Conservation (phyloP, 2,888 invertebrate genomes). For the Teleiodes luculella region DNA sequence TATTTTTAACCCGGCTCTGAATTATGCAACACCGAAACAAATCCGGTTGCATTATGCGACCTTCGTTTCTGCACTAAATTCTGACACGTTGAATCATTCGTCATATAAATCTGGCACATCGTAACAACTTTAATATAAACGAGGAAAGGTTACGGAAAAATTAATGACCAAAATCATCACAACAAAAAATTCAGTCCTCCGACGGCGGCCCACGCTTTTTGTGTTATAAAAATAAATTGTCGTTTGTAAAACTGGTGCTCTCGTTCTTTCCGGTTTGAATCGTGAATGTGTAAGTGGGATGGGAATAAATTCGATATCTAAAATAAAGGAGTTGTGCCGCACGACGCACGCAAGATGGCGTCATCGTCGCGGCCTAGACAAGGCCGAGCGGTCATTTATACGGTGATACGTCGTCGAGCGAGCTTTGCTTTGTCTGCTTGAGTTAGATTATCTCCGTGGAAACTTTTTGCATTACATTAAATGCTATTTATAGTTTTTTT, state of each 20-base stretch:
- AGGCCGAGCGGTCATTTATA: slow-evolving; percentile 75
- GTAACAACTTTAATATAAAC: neutral
- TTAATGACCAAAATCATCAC: slow-evolving; percentile 10
- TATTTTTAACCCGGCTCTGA: neutral
- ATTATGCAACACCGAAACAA: slow-evolving; percentile 56
- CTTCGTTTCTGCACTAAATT: slow-evolving; percentile 27
- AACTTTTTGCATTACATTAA: slow-evolving; percentile 28
- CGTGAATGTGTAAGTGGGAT: slow-evolving; percentile 43
- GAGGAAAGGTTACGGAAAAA: neutral
- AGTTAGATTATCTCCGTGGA: slow-evolving; percentile 39
- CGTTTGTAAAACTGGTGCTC: slow-evolving; percentile 32
- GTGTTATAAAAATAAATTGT: slow-evolving; percentile 42
- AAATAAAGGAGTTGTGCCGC: slow-evolving; percentile 65
- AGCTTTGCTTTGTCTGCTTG: slow-evolving; percentile 51
- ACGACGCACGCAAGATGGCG: slow-evolving; percentile 64
- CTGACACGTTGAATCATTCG: slow-evolving; percentile 20
- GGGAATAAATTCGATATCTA: slow-evolving; percentile 52
- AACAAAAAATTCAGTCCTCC: slow-evolving; percentile 25
- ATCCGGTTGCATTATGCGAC: slow-evolving; percentile 30
- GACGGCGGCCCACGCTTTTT: slow-evolving; percentile 31
- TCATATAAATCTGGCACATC: neutral
- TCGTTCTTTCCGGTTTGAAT: slow-evolving; percentile 34
- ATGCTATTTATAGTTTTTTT: slow-evolving; percentile 15
- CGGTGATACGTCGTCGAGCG: slow-evolving; percentile 64
- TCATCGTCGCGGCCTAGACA: slow-evolving; percentile 76